Base-by-base conservation (phyloP, 2,888 invertebrate genomes). In the Amphipyra tragopoginis region DNA sequence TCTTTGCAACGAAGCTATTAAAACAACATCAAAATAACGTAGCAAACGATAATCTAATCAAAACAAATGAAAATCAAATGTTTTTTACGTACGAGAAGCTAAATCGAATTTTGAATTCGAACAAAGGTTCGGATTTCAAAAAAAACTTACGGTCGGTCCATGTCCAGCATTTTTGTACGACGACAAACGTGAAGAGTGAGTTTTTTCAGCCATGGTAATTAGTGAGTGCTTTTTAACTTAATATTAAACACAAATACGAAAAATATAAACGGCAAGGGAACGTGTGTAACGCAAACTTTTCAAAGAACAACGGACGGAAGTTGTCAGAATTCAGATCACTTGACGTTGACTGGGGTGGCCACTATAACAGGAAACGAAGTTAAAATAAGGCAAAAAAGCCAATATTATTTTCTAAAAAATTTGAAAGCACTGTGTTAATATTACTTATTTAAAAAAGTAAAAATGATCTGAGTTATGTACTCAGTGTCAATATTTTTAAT, bases 141-240 rank as follows among this genome's bases (percentile, higher is more conserved):
- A 61, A 7, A 57, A 62, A 86, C 92, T 95, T 95, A 97, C 98
- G 86, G 96, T 97, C 0, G 95, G 93, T 80, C 97, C 97, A 73
- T 97, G 96, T 15, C 97, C 96, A 84, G 96, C 96, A 89, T 97
- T 97, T 91, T 98, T 98, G 90, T 97, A 98, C 9, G 96, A 95
- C 52, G 96, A 94, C 75, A 97, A 93, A 79, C 98, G 96, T 45
- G 95, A 93, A 11, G 89, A 82, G 15, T 89, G 90, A 26, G 93
- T 94, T 83, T 95, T 95, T 72, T 97, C 97, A 75, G 96, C 95
- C 97, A 97, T 97, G 67, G 72, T 92, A 11, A 13, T 34, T 36
- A 9, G 21, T 5, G 4, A 21, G 11, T 7, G 9, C 0, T 0
- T 33, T 10, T 14, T 13, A 15, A 11, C 13, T 40, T 43, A 14